phyloP scores from a whole-genome alignment of 2,797 vertebrate genomes.

The Aldrovandia affinis region DNA sequence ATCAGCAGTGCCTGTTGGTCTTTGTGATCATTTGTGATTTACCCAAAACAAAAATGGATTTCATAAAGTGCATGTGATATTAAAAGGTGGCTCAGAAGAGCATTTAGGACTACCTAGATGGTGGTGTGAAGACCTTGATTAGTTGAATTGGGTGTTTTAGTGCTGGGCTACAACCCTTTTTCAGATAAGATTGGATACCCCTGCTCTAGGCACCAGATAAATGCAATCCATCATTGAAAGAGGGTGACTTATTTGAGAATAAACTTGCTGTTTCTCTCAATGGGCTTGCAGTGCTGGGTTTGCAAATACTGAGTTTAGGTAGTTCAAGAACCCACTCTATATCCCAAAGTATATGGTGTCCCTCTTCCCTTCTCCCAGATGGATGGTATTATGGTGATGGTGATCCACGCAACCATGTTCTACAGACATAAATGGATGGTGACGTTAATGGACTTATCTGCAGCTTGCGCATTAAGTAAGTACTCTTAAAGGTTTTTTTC shows the following conservation, averaged over 20 bases:
- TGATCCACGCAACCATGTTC: constrained; percentile 58
- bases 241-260: not conserved
- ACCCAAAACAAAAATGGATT: not conserved
- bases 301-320: not conserved
- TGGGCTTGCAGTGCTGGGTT: not conserved
- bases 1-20: not conserved
- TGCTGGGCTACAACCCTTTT: not conserved
- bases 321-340: not conserved
- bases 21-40: not conserved
- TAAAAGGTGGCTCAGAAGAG: not conserved
- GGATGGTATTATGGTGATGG: constrained; percentile 47
- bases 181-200: too few species aligned
- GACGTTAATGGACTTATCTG: constrained; percentile 71
- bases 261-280: not conserved
- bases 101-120: not conserved
- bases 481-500: constrained; percentile 10
- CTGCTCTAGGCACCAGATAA: not conserved
- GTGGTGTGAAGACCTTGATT: too few species aligned
- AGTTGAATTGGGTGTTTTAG: too few species aligned
- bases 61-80: not conserved
- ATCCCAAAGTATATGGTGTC: too few species aligned
- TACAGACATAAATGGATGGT: constrained; percentile 72
- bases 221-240: not conserved
- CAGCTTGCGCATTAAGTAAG: constrained; percentile 75
- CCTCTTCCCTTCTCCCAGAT: constrained; percentile 47